Conservation (phyloP, 2,888 invertebrate genomes). For the Odontomyia ornata region DNA sequence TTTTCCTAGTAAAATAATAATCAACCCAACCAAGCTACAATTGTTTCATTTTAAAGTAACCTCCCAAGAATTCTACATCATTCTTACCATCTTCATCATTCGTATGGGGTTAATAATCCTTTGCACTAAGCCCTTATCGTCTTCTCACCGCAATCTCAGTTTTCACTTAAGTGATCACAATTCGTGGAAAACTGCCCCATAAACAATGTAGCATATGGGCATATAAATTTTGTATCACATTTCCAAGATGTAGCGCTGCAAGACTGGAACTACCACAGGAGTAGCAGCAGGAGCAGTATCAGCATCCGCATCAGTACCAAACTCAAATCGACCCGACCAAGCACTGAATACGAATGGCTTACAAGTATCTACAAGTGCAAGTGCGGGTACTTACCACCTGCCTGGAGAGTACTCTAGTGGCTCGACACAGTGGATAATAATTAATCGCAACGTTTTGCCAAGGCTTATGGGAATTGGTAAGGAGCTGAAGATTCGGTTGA, state of each 20-base stretch:
- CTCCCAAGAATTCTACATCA: too few relatives aligned
- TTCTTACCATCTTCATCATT: too few relatives aligned
- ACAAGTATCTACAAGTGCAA: constrained; percentile 35
- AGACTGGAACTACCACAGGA: background rate
- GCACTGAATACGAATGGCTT: constrained; percentile 5
- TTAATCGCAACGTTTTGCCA: constrained; percentile 42
- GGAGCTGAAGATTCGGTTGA: constrained; percentile 9
- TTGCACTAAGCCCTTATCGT: background rate
- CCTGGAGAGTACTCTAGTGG: constrained; percentile 29
- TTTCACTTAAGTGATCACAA: constrained; percentile 16
- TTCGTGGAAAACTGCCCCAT: constrained; percentile 23
- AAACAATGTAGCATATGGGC: constrained; percentile 28
- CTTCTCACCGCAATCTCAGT: background rate
- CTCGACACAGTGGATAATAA: constrained; percentile 37
- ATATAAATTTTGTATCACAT: constrained; percentile 37
- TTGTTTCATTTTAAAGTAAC: too few relatives aligned
- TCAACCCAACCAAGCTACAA: too few relatives aligned
- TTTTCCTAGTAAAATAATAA: too few relatives aligned
- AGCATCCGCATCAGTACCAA: too few relatives aligned
- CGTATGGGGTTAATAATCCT: too few relatives aligned
- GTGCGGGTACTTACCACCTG: constrained; percentile 39
- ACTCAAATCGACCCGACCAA: background rate
- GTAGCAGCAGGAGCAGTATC: too few relatives aligned
- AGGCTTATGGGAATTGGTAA: constrained; percentile 35
- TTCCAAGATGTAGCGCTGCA: background rate